These are phyloP conservation scores for Boleophthalmus pectinirostris DNA, from an alignment of 2,113 vertebrate genomes.

Conservation along the genomic window DNA sequence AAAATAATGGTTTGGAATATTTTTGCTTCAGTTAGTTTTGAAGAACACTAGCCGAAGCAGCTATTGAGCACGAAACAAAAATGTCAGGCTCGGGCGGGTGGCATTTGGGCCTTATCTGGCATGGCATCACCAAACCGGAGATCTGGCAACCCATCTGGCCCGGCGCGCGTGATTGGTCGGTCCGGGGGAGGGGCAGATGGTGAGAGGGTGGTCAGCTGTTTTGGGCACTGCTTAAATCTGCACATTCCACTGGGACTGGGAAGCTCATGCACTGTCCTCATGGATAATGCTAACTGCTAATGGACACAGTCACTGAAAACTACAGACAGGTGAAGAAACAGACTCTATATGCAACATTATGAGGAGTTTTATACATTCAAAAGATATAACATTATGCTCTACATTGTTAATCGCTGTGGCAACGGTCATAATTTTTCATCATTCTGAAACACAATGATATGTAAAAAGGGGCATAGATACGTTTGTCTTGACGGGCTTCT, in stretches of 20 bases:
- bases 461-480: no score
- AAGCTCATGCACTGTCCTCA: constrained; percentile 35
- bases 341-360: no score
- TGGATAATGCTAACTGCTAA: background rate
- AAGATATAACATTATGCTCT: no score
- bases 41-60: background rate
- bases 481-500: no score
- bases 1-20: no score
- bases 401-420: no score
- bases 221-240: constrained; percentile 38
- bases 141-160: constrained; percentile 60
- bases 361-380: no score
- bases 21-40: background rate
- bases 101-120: constrained; percentile 36
- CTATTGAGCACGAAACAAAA: background rate
- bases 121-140: constrained; percentile 35
- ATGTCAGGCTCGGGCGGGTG: constrained; percentile 5
- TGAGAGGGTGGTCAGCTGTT: constrained; percentile 43
- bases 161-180: constrained; percentile 38
- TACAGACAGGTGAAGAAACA: background rate
- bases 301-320: background rate
- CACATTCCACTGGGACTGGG: constrained; percentile 21
- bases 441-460: no score
- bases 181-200: constrained; percentile 46
- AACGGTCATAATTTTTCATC: no score